phyloP scores from a whole-genome alignment of 2,113 vertebrate genomes.

The Salminus brasiliensis region DNA sequence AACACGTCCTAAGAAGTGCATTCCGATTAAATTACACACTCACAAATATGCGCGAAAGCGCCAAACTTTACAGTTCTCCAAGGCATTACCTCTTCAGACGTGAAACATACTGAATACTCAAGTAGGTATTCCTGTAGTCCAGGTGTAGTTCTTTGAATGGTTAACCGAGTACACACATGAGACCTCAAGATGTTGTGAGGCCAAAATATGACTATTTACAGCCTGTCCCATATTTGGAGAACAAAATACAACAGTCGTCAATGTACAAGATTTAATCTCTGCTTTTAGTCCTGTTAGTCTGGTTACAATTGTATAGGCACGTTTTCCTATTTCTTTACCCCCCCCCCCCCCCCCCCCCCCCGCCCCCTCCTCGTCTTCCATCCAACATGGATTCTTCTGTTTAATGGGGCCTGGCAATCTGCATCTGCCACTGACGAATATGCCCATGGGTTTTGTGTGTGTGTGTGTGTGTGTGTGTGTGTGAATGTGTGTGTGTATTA shows the following conservation, averaged over 20 bases:
- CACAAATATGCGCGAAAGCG: too few relatives aligned
- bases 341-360: constrained; percentile 25
- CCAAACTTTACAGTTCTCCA: too few relatives aligned
- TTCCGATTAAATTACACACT: too few relatives aligned
- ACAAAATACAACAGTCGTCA: too few relatives aligned
- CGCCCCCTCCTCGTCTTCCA: constrained; percentile 37
- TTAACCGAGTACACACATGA: too few relatives aligned
- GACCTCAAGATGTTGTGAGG: background rate
- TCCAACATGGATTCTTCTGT: constrained; percentile 53
- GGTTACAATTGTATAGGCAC: background rate
- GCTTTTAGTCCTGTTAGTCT: background rate
- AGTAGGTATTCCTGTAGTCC: too few relatives aligned
- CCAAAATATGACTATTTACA: background rate
- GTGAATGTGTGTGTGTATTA: constrained; percentile 13
- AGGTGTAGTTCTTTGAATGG: too few relatives aligned
- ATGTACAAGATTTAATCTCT: background rate
- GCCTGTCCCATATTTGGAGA: background rate
- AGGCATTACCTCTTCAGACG: too few relatives aligned
- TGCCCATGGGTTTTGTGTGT: constrained; percentile 40
- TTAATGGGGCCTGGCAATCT: constrained; percentile 58
- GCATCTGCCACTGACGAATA: constrained; percentile 52
- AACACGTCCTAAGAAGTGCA: too few relatives aligned
- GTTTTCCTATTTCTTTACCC: constrained; percentile 9
- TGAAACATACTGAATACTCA: too few relatives aligned
- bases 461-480: constrained; percentile 26